Evolutionary conservation across 2,113 vertebrate species (phyloP).

Genomic region (Oreotrochilus melanogaster): DNA sequence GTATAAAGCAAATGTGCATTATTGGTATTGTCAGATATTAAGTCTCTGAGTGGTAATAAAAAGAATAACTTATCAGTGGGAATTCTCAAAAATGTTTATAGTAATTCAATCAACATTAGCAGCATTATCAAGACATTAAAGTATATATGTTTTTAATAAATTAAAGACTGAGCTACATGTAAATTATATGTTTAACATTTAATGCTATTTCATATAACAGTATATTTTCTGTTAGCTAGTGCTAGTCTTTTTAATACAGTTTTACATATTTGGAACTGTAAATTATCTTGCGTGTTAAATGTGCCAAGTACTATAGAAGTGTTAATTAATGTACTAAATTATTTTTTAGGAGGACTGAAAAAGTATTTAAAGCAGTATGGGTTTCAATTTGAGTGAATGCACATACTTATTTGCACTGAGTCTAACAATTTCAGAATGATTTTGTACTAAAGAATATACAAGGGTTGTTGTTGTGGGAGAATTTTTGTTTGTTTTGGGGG

Average conservation of each 20-base stretch:
- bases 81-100: not conserved
- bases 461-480: not conserved
- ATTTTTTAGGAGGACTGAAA: slow-evolving; percentile 53
- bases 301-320: slow-evolving; percentile 70
- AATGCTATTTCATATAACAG: slow-evolving; percentile 7
- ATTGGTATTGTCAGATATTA: not conserved
- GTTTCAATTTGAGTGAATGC: slow-evolving; percentile 9
- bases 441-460: slow-evolving; percentile 16
- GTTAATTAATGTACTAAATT: slow-evolving; percentile 77
- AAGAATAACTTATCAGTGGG: not conserved
- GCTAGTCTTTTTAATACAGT: slow-evolving; percentile 64
- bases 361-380: slow-evolving; percentile 41
- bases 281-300: slow-evolving; percentile 74
- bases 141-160: slow-evolving; percentile 20
- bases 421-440: slow-evolving; percentile 4
- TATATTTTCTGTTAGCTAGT: slow-evolving; percentile 48
- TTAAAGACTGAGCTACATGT: not conserved
- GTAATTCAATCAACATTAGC: not conserved
- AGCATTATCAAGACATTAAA: not conserved
- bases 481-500: not conserved
- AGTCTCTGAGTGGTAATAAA: not conserved
- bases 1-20: not conserved
- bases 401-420: not conserved
- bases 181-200: slow-evolving; percentile 37
- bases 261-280: slow-evolving; percentile 74